Percentiles rank a stretch among this genome's conserved stretches.
These are phyloP conservation scores for Bos javanicus DNA, from an alignment of 2,113 vertebrate genomes.

Conservation along the genomic window DNA sequence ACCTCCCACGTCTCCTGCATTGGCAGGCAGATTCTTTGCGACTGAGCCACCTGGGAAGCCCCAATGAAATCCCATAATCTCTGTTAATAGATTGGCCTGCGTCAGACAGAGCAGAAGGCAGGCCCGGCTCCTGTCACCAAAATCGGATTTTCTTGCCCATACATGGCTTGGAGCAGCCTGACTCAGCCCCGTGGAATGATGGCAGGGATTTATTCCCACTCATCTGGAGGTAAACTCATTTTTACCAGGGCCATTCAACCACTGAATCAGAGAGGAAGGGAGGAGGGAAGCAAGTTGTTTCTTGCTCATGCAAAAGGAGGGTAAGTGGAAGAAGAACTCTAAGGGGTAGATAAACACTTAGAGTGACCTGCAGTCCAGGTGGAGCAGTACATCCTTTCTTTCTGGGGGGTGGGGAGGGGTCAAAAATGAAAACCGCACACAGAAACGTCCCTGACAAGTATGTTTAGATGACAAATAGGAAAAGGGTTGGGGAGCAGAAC, in stretches of 20 bases:
- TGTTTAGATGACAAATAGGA: no score
- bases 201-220: background rate
- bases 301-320: background rate
- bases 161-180: no score
- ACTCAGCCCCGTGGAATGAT: rapidly evolving
- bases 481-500: background rate
- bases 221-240: background rate
- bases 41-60: background rate
- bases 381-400: background rate
- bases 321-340: background rate
- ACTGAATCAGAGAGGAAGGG: background rate
- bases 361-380: rapidly evolving
- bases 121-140: background rate
- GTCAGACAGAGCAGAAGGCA: background rate
- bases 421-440: background rate
- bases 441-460: background rate
- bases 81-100: background rate
- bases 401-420: background rate
- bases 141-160: background rate
- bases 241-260: background rate
- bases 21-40: background rate
- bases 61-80: background rate
- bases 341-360: rapidly evolving
- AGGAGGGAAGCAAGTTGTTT: no score
- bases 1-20: background rate